Evolutionary conservation across 2,888 invertebrate genomes (phyloP).

Genomic region (Schizaphis graminum): DNA sequence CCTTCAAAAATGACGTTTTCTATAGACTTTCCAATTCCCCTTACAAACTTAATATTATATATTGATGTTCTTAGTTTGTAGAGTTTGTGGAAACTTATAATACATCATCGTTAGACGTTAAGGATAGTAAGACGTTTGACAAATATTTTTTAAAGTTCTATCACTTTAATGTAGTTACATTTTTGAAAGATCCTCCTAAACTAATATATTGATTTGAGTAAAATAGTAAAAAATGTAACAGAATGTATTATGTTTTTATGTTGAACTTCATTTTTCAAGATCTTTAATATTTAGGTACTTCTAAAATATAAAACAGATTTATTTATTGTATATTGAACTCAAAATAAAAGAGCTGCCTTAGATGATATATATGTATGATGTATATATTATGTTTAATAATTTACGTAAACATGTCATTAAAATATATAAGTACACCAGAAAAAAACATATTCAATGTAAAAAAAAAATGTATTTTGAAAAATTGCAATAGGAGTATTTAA

Average conservation of each 20-base stretch:
- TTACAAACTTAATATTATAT: slow-evolving; percentile 14
- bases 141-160: slow-evolving; percentile 9
- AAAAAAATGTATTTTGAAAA: not conserved
- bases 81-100: not conserved
- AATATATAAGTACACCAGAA: not conserved
- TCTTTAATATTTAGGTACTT: not conserved
- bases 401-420: not conserved
- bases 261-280: not conserved
- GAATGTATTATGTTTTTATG: not conserved
- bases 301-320: not conserved
- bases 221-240: not conserved
- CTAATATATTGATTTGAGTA: not conserved
- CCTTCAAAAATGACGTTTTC: not conserved
- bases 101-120: slow-evolving; percentile 9
- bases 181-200: not conserved
- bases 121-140: not conserved
- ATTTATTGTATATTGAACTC: not conserved
- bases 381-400: not conserved
- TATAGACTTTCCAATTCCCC: not conserved
- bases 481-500: not conserved
- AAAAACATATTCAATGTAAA: not conserved
- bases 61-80: not conserved
- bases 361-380: not conserved
- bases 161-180: slow-evolving; percentile 12
- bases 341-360: not conserved